These are phyloP conservation scores for Pegoplata infirma DNA, from an alignment of 2,888 invertebrate genomes.

Conservation along the genomic window DNA sequence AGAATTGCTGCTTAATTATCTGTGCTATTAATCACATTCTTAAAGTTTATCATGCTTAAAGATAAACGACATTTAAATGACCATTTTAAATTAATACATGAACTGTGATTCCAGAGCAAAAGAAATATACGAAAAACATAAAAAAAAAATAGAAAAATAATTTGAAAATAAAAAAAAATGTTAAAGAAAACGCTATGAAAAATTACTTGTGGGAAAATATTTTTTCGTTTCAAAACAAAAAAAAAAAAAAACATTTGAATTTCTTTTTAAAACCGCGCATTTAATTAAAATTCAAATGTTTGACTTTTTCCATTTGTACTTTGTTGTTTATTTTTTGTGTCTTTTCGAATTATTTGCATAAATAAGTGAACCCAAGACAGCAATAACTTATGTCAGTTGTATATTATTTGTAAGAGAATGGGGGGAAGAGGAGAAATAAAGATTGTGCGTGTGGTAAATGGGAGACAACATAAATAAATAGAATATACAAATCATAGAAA, in stretches of 20 bases:
- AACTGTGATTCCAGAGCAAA: constrained; percentile 34
- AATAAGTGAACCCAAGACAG: constrained; percentile 39
- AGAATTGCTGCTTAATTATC: constrained; percentile 32
- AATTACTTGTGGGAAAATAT: constrained; percentile 52
- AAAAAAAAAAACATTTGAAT: constrained; percentile 24
- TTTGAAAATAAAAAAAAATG: not conserved
- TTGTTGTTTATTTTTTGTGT: not conserved
- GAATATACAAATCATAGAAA: too few relatives aligned
- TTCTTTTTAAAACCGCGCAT: constrained; percentile 27
- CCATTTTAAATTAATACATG: constrained; percentile 43
- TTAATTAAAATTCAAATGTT: constrained; percentile 49
- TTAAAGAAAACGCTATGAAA: constrained; percentile 3
- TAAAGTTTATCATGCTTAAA: constrained; percentile 44
- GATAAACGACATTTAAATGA: constrained; percentile 43
- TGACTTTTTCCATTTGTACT: not conserved
- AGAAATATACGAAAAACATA: not conserved
- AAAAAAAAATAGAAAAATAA: not conserved
- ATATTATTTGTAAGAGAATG: not conserved
- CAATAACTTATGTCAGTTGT: constrained; percentile 41
- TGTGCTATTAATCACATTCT: constrained; percentile 50
- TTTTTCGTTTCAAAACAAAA: constrained; percentile 20
- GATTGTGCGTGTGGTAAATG: too few relatives aligned
- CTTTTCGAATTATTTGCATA: constrained; percentile 29
- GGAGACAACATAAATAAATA: too few relatives aligned
- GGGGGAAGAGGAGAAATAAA: not conserved